Evolutionary conservation across 2,888 invertebrate genomes (phyloP), one percentile per base, ranked within the genome.

Genomic region (Acheta domesticus): DNA sequence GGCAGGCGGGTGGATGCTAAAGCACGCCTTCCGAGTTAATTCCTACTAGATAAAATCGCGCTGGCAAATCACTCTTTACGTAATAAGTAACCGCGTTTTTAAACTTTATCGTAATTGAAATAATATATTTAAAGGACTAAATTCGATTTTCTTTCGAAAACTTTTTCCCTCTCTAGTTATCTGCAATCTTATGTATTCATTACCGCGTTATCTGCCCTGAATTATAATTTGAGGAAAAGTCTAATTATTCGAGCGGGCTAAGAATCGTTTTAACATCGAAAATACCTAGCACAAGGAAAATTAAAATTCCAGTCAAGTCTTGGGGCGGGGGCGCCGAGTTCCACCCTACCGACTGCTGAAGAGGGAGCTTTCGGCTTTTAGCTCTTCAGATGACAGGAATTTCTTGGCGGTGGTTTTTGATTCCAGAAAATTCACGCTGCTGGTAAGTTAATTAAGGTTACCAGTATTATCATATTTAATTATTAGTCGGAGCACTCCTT

Each of bases 381-480:
- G 62, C 62, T 12, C 36, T 36, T 36, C 36, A 36, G 36, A 36
- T 62, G n/a, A 62, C 62, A n/a, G 62, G n/a, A n/a, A 62, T 19
- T 62, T 62, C 62, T 62, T 62, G 62, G 62, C 14, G n/a, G 4
- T 0, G 62, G 16, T 12, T 62, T 62, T 62, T 62, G n/a, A 62
- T 62, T 62, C 62, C n/a, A 11, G 16, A 62, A 62, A 62, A 19
- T 62, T 62, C 62, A n/a, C 62, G 62, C 62, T 62, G 16, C 62
- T 62, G 14, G 16, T n/a, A 62, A 62, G 62, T 62, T 62, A 62
- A 62, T 62, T 62, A 62, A 62, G 62, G 62, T 3, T n/a, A n/a
- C n/a, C n/a, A 62, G 62, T 62, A 62, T 62, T 62, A 62, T 62
- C 16, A 62, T 62, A 62, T 62, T 62, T 62, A 62, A 62, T 62